Conservation (phyloP, 2,113 vertebrate genomes). For the Platysteira castanea region DNA sequence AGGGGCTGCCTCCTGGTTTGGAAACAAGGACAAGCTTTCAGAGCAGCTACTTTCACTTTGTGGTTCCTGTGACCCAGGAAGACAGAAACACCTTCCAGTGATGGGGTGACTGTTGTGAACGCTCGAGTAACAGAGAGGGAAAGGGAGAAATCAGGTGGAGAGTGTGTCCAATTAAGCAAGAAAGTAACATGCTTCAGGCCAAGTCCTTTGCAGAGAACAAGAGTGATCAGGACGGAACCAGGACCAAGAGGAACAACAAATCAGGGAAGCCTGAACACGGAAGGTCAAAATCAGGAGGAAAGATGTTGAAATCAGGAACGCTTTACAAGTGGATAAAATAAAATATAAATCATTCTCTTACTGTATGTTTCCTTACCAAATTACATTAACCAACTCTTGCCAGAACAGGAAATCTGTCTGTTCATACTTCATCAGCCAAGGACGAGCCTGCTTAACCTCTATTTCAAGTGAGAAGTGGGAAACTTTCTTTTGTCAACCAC, state of each 20-base stretch:
- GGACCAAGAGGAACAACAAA: neutral
- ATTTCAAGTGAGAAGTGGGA: neutral
- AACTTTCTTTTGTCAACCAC: neutral
- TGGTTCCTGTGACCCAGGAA: neutral
- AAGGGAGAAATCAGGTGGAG: neutral
- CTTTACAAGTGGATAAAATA: neutral
- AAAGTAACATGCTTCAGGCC: neutral
- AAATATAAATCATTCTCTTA: neutral
- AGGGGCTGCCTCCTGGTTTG: neutral
- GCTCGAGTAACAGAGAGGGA: fast-evolving
- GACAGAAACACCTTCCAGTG: neutral
- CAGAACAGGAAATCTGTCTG: neutral
- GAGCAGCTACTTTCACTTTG: neutral
- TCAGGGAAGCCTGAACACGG: neutral
- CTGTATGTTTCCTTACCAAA: neutral
- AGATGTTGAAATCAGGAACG: neutral
- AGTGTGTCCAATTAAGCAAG: neutral
- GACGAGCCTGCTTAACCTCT: neutral
- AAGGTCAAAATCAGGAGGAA: neutral
- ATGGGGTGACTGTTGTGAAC: neutral
- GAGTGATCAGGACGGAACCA: neutral
- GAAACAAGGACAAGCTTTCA: neutral
- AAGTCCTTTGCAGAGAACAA: neutral
- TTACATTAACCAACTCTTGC: neutral
- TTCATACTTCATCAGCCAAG: neutral